phyloP scores from a whole-genome alignment of 2,888 invertebrate genomes.

The Sipha maydis region DNA sequence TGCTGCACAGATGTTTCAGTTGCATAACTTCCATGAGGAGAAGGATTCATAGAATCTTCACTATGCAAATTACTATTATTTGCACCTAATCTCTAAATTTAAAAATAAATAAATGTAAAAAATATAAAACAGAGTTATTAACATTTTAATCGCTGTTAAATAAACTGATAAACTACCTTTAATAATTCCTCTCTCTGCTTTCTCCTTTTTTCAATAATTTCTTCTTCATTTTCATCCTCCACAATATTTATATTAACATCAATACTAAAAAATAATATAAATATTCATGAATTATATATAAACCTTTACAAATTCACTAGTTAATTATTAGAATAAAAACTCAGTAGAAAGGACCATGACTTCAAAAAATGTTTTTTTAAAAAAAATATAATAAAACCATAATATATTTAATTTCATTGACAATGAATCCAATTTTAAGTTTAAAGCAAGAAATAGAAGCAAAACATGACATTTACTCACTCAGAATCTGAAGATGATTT shows the following conservation, averaged over 20 bases:
- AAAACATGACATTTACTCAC: slow-evolving; percentile 64
- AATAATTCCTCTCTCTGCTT: slow-evolving; percentile 88
- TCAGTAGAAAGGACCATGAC: no score
- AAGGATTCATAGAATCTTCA: slow-evolving; percentile 58
- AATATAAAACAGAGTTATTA: background rate
- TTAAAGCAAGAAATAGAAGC: slow-evolving; percentile 7
- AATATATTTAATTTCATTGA: background rate
- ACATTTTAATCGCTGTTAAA: background rate
- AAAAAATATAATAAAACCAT: slow-evolving; percentile 1
- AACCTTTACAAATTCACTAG: background rate
- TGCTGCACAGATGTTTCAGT: slow-evolving; percentile 54
- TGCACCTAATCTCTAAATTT: slow-evolving; percentile 53
- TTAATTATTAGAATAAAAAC: no score
- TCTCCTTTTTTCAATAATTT: slow-evolving; percentile 87
- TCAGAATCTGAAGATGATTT: slow-evolving; percentile 70
- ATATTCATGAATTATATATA: background rate
- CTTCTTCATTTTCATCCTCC: slow-evolving; percentile 92
- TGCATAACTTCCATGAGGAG: slow-evolving; percentile 57
- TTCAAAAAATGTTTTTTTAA: background rate
- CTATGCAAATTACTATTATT: slow-evolving; percentile 59
- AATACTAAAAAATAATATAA: slow-evolving; percentile 66
- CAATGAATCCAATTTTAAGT: slow-evolving; percentile 70
- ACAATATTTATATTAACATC: slow-evolving; percentile 76
- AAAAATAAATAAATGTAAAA: background rate
- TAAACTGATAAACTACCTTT: slow-evolving; percentile 72